A percentile compares a stretch with the other conserved stretches of the same genome.
Conservation (phyloP, 2,113 vertebrate genomes). For the Phyllostomus discolor region DNA sequence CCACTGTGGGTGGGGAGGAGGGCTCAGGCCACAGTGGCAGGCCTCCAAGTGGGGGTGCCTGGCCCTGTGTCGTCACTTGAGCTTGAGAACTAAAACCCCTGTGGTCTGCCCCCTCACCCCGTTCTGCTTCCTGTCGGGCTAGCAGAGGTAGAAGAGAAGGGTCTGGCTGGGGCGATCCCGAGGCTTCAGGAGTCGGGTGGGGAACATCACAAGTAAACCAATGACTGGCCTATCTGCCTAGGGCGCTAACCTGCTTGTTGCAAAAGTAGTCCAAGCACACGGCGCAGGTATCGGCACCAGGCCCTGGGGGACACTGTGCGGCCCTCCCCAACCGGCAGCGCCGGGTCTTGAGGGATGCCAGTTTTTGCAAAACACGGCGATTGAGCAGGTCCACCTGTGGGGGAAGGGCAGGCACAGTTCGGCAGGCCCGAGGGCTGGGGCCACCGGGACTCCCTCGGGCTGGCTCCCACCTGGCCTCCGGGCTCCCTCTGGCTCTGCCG, state of each 20-base stretch:
- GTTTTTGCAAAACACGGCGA: conserved; percentile 85
- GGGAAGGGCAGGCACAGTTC: not conserved
- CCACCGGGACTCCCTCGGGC: fast-evolving
- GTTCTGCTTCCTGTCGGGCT: not conserved
- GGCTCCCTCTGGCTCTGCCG: conserved; percentile 77
- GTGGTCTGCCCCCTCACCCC: not conserved
- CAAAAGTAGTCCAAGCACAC: conserved; percentile 94
- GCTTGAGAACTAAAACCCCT: not conserved
- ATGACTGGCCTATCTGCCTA: not conserved
- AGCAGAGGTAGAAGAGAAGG: not conserved
- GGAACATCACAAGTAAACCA: not conserved
- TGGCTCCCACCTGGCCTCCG: conserved; percentile 55
- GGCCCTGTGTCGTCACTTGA: not conserved
- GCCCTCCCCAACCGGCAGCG: conserved; percentile 84
- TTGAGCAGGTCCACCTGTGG: conserved; percentile 84
- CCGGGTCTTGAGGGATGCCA: conserved; percentile 87
- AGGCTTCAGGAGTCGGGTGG: fast-evolving
- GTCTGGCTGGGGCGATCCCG: not conserved
- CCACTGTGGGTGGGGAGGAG: conserved; percentile 78
- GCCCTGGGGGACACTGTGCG: conserved; percentile 47
- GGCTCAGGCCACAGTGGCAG: not conserved
- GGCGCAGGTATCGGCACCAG: conserved; percentile 87
- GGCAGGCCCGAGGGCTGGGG: not conserved
- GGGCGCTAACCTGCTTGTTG: conserved; percentile 87
- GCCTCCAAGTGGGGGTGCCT: not conserved